Percentiles rank a stretch among this genome's conserved stretches.
Conservation (phyloP, 2,888 invertebrate genomes). For the Kryphioiulus occultus region DNA sequence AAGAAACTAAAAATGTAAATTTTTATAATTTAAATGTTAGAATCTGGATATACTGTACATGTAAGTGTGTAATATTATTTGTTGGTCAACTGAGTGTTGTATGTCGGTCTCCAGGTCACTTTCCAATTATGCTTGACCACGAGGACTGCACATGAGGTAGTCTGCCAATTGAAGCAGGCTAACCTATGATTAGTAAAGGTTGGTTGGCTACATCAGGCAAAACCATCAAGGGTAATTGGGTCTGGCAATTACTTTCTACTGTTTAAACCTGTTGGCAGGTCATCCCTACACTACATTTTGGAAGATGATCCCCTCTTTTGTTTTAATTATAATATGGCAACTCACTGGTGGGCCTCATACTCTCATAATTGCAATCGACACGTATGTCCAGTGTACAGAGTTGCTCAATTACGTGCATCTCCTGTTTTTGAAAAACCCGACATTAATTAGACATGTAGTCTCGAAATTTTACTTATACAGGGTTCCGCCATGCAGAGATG, state of each 20-base stretch:
- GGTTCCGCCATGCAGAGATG: background rate
- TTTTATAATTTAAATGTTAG: too few species aligned
- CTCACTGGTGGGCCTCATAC: background rate
- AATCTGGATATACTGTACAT: too few species aligned
- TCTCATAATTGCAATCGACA: background rate
- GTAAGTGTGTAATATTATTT: too few species aligned
- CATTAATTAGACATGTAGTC: background rate
- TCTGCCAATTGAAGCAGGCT: background rate
- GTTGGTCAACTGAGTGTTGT: too few species aligned
- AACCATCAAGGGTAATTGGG: background rate
- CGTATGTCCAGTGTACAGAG: background rate
- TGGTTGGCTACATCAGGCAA: constrained; percentile 15
- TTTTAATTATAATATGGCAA: background rate
- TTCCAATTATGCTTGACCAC: background rate
- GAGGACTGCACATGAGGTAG: background rate
- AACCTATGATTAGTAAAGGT: constrained; percentile 29
- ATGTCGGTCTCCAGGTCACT: too few species aligned
- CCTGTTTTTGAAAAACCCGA: background rate
- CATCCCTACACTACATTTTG: background rate
- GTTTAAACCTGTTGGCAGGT: constrained; percentile 2
- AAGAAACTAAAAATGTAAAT: too few species aligned
- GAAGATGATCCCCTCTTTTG: constrained; percentile 18
- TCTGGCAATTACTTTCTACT: constrained; percentile 5
- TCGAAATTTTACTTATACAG: background rate
- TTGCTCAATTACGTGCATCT: background rate